Base-by-base conservation (phyloP, 2,797 vertebrate genomes). In the Lepus townsendii region DNA sequence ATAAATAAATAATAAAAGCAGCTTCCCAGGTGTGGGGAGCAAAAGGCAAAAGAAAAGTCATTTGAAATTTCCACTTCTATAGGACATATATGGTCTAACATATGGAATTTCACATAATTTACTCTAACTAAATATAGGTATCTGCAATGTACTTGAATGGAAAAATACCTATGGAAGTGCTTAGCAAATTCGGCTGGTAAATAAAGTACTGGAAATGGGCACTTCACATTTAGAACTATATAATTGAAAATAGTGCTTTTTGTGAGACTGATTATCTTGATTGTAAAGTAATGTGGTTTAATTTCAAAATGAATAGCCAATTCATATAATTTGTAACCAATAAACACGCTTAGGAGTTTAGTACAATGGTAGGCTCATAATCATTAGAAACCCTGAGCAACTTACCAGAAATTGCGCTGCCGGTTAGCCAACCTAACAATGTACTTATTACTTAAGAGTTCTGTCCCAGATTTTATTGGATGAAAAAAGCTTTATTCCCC, bases 221-320 rank as follows among this genome's bases (percentile, higher is more conserved):
- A 50, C 54, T 72, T 68, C 63, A 50, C 7, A 24, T 88, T 14
- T 71, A 27, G 73, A 16, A 63, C 24, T 79, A 63, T 83, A n/a
- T 32, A 86, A 92, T 65, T 92, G n/a, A 96, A 91, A 52, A 32
- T 91, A 68, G 27, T 80, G 89, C 2, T 78, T 75, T 88, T 47
- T 72, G 50, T 79, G 52, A 90, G n/a, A 91, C 52, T 72, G 6
- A 38, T 79, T 85, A 35, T 2, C 16, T 93, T 71, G 12, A 78
- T 42, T 84, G 7, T 66, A 85, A 95, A 93, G 68, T 88, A 90
- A 71, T 24, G 26, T 2, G 83, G 22, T 27, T 89, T 93, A 95
- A 73, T 90, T 96, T 80, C 11, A 87, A 93, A 96, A 62, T 4
- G 3, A 7, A 72, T 10, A 57, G 5, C 10, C 71, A 93, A 60